Conservation (phyloP, 2,888 invertebrate genomes). For the Stramonita haemastoma region DNA sequence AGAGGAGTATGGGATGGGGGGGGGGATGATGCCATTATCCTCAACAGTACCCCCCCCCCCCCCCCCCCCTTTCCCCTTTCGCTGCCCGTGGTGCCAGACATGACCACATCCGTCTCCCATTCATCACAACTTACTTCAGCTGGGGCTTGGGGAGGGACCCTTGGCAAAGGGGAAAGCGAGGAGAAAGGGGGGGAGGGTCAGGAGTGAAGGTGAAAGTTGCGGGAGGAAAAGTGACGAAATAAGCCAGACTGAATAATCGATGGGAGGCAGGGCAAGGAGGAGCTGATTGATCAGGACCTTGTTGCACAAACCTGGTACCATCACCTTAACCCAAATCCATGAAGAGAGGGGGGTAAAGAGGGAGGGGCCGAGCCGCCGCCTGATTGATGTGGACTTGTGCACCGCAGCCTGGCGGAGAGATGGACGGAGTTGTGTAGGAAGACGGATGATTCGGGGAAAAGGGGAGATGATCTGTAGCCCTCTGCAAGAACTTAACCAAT, state of each 20-base stretch:
- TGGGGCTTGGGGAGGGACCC: background rate
- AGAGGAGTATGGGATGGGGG: background rate
- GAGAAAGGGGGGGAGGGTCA: background rate
- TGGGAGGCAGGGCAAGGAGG: background rate
- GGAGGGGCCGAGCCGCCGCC: background rate
- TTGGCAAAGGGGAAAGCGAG: background rate
- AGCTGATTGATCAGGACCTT: background rate
- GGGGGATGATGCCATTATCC: background rate
- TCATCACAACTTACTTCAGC: background rate
- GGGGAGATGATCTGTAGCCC: background rate
- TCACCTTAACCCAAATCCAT: background rate
- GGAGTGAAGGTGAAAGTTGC: background rate
- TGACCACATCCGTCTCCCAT: background rate
- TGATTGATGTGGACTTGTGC: background rate
- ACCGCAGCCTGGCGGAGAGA: background rate
- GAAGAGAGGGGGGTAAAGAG: background rate
- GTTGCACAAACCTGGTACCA: constrained; percentile 1
- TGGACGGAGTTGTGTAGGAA: background rate
- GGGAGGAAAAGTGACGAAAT: background rate
- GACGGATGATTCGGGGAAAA: background rate
- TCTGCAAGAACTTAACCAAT: background rate
- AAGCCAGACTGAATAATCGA: constrained; percentile 1
- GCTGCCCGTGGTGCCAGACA: background rate
- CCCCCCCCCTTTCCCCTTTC: too few species aligned
- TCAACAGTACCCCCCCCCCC: background rate